These are phyloP conservation scores for Drosophila prolongata DNA, from an alignment of 2,888 invertebrate species.

Conservation along the genomic window DNA sequence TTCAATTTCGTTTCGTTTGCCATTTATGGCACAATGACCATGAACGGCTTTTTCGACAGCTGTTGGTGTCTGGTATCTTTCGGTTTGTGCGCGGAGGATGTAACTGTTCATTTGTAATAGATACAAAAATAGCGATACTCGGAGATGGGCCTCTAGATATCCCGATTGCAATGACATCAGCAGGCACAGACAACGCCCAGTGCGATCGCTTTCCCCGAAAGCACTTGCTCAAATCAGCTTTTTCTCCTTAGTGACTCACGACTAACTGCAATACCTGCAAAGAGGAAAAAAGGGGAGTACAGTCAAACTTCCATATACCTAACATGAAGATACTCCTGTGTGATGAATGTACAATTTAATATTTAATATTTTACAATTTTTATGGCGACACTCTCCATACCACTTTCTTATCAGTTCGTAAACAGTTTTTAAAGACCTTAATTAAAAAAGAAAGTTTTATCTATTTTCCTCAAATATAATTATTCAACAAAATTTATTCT, in stretches of 20 bases:
- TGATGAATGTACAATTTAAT: no score
- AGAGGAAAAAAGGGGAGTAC: neutral
- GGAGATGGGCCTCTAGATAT: constrained; percentile 36
- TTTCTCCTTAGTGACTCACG: constrained; percentile 60
- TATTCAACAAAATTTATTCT: no score
- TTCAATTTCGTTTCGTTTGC: constrained; percentile 81
- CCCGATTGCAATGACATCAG: constrained; percentile 57
- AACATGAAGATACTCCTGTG: no score
- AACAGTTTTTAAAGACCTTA: no score
- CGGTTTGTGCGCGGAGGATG: constrained; percentile 69
- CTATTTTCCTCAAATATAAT: no score
- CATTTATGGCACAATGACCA: constrained; percentile 82
- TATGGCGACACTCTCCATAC: no score
- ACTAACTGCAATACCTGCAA: constrained; percentile 19
- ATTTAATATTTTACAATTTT: no score
- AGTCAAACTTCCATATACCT: neutral
- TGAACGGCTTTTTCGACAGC: constrained; percentile 69
- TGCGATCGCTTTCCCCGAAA: constrained; percentile 43
- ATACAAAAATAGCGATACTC: constrained; percentile 15
- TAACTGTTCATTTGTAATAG: constrained; percentile 66
- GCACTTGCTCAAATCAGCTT: constrained; percentile 27
- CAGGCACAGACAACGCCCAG: constrained; percentile 41
- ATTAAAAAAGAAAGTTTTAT: no score
- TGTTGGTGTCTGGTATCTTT: constrained; percentile 30
- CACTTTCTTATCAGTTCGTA: no score